Conservation (phyloP, 2,113 vertebrate genomes). For the Lepus americanus region DNA sequence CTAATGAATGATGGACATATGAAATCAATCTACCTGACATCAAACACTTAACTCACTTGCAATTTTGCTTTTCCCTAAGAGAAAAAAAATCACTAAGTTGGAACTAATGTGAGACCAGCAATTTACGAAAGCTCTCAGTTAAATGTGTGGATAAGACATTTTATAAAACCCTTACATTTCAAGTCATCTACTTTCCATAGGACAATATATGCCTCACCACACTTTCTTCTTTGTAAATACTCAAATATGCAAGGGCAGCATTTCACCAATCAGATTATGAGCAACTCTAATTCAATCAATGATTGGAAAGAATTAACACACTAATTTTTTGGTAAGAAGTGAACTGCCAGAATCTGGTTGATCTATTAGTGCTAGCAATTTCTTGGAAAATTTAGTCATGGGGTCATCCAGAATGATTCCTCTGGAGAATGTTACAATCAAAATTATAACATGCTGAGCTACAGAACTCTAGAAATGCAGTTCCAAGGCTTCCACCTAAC, state of each 20-base stretch:
- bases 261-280: conserved; percentile 47
- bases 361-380: conserved; percentile 44
- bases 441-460: conserved; percentile 59
- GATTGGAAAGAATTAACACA: conserved; percentile 27
- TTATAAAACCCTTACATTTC: conserved; percentile 3
- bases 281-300: conserved; percentile 19
- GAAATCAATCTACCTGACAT: neutral
- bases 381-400: conserved; percentile 34
- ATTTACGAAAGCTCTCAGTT: neutral
- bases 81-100: neutral
- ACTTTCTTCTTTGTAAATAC: neutral
- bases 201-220: neutral
- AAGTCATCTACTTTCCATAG: neutral
- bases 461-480: conserved; percentile 21
- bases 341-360: conserved; percentile 28
- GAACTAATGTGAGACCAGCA: neutral
- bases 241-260: neutral
- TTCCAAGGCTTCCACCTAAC: conserved; percentile 7
- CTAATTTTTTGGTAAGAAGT: conserved; percentile 61
- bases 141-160: neutral
- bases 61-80: neutral
- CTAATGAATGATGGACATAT: neutral
- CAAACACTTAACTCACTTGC: neutral
- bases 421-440: conserved; percentile 54
- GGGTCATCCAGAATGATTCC: conserved; percentile 45